Percentiles rank a stretch among this genome's conserved stretches.
Conservation (phyloP, 2,113 vertebrate genomes). For the Xenopus borealis region DNA sequence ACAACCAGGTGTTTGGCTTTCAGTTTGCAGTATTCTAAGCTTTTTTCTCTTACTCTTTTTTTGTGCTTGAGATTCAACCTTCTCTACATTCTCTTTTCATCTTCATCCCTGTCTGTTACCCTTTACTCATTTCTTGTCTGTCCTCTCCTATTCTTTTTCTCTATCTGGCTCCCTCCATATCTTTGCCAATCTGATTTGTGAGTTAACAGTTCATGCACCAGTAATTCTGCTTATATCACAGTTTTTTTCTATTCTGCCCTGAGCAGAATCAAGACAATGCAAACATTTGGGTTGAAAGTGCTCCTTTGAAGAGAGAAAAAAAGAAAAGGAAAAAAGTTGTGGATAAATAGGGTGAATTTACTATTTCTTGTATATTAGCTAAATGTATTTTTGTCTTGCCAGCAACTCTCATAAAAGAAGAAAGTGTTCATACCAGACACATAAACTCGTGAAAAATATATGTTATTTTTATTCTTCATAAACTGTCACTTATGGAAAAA, state of each 20-base stretch:
- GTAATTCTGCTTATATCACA: constrained; percentile 55
- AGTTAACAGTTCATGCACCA: constrained; percentile 55
- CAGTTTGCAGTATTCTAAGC: constrained; percentile 26
- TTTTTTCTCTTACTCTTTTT: constrained; percentile 11
- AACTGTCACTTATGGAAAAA: too few species aligned
- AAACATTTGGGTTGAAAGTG: constrained; percentile 52
- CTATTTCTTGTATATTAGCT: constrained; percentile 54
- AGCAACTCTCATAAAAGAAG: neutral
- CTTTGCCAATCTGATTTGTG: constrained; percentile 49
- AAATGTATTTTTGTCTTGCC: constrained; percentile 54
- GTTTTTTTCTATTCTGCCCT: constrained; percentile 51
- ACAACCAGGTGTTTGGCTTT: constrained; percentile 6
- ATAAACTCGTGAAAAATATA: too few species aligned
- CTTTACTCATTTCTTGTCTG: constrained; percentile 29
- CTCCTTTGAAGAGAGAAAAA: constrained; percentile 57
- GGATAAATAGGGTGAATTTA: neutral
- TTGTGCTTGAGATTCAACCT: constrained; percentile 32
- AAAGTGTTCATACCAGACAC: too few species aligned
- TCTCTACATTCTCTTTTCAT: constrained; percentile 22
- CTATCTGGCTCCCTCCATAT: constrained; percentile 20
- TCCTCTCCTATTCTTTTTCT: constrained; percentile 45
- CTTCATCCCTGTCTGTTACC: constrained; percentile 34
- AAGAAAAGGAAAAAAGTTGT: constrained; percentile 39
- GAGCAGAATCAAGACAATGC: constrained; percentile 57
- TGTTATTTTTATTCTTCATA: too few species aligned